Evolutionary conservation across 1,140 invertebrate genomes (phyloP), one percentile per base, ranked within the genome.

Genomic region (Aphidius gifuensis): DNA sequence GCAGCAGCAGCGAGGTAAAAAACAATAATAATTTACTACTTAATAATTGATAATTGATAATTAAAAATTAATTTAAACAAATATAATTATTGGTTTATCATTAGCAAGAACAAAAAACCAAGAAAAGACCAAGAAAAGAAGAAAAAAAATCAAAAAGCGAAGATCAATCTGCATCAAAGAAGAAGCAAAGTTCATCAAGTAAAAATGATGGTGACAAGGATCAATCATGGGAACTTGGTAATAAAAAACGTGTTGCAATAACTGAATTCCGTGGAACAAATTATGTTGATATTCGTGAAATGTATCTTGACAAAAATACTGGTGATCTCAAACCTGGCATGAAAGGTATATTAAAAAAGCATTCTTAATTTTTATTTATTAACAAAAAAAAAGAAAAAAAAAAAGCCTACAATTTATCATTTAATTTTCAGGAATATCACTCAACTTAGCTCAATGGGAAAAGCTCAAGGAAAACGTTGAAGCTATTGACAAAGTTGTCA

Each of bases 251-350:
- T 69, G 87, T 92, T 0, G 90, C 86, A 71, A 85, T 95, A 11
- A 84, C 89, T 59, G 87, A 92, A 67, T 96, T 94, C 70, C 89
- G 88, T 66, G 92, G 92, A 1, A 92, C 90, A 81, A 80, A 85
- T 43, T 88, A 88, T 72, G 85, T 96, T 21, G 90, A 94, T 72
- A 92, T 96, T 56, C 83, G 94, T 67, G 93, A 96, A 71, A 92
- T 86, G 77, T 96, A 96, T 69, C 55, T 65, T 62, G 86, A 90
- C 63, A 80, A 89, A 78, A 79, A 85, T 45, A 76, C 86, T 78
- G 91, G 91, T 9, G 87, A 94, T 56, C 66, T 90, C 58, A 85
- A 88, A 71, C 93, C 93, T 38, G 88, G 90, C 1, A 94, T 91
- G 70, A 96, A 96, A 82, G 93, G 87, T 84, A 75, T 58, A 43